Evolutionary conservation across 2,113 vertebrate genomes (phyloP).

Genomic region (Cepphus grylle): DNA sequence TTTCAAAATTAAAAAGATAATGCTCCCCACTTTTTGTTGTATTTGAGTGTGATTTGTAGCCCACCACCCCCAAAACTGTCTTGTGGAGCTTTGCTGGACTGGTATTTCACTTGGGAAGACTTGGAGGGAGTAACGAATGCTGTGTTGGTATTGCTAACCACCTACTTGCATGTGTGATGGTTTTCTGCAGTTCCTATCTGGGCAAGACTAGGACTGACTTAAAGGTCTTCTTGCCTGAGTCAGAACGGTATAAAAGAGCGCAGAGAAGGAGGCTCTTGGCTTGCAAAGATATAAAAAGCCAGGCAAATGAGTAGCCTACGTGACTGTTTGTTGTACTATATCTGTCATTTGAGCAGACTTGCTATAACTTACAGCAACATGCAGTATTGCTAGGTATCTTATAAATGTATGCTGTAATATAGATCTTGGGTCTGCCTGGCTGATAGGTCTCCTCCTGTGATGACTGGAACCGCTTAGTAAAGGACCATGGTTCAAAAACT

Average conservation of each 20-base stretch:
- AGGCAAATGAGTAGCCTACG: not conserved
- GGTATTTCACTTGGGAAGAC: not conserved
- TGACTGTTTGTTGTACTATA: not conserved
- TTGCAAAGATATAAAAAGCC: not conserved
- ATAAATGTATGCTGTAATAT: fast-evolving
- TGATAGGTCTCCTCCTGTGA: not conserved
- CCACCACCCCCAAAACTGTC: not conserved
- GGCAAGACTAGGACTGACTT: not conserved
- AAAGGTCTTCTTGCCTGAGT: slow-evolving; percentile 25
- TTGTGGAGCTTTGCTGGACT: not conserved
- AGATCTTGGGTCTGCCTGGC: not conserved
- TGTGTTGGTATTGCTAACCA: not conserved
- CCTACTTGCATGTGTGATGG: not conserved
- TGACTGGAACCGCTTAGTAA: not conserved
- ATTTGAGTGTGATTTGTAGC: not conserved
- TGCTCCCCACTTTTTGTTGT: not conserved
- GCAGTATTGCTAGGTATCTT: not conserved
- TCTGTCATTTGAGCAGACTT: not conserved
- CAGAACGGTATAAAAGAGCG: not conserved
- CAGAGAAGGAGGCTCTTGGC: not conserved
- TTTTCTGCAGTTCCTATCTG: slow-evolving; percentile 1
- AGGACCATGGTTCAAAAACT: not conserved
- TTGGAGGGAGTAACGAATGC: not conserved
- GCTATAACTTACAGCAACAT: not conserved
- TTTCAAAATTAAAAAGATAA: not conserved